Base-by-base conservation (phyloP, 2,888 invertebrate genomes). In the Sphaeridia pumilis region DNA sequence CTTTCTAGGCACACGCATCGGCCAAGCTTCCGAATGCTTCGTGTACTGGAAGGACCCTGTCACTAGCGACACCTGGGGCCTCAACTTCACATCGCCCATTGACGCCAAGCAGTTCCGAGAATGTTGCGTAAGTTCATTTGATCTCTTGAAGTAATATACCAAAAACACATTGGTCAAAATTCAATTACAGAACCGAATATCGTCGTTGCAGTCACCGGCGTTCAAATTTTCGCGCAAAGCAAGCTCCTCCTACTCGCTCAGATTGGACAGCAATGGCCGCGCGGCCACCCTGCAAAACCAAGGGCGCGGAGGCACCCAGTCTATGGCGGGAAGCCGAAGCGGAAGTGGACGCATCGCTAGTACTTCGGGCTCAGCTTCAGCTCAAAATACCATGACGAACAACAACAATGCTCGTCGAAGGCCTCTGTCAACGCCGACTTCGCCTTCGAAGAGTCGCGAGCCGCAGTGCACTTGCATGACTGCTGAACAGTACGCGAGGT, bases 21-120 rank as follows among this genome's bases (percentile, higher is more conserved):
- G 93, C 22, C 94, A 94, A 74, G 94, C 94, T 38, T 94, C 94
- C 35, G 95, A 95, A 77, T 94, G 95, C 74, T 97, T 97, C 74
- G 89, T 95, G 54, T 95, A 95, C 73, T 95, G 95, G 95, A 90
- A 92, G 72, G 95, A 95, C 74, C 86, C 90, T 46, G 87, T 88
- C 83, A 89, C 88, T 67, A 88, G 87, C 73, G 92, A 92, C 73
- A 95, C 95, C 41, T 97, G 95, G 95, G 95, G 95, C 57, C 79
- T 95, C 62, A 97, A 95, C 74, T 97, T 97, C 71, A 94, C 94
- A 50, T 93, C 93, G 53, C 87, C 94, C 58, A 88, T 90, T 67
- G 95, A 97, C 73, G 95, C 95, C 63, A 89, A 92, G 74, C 88
- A 93, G 72, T 97, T 95, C 73, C 78, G 87, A 71, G 92, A 92